Conservation (phyloP, 2,113 vertebrate genomes). For the Erpornis zantholeuca region DNA sequence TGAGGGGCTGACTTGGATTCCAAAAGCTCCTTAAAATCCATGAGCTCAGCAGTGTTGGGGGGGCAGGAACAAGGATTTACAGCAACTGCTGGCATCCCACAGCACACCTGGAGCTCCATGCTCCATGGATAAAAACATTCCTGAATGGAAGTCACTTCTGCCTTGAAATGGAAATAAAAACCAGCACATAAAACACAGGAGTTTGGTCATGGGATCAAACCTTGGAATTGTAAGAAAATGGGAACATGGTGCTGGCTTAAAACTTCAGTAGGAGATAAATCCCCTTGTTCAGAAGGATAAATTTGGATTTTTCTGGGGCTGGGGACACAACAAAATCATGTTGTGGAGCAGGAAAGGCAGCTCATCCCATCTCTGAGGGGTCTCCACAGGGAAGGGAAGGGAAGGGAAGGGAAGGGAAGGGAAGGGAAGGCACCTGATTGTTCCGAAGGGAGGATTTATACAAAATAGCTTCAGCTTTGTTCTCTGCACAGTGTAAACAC, state of each 20-base stretch:
- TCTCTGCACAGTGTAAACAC: slow-evolving; percentile 56
- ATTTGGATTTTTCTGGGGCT: neutral
- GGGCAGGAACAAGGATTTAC: neutral
- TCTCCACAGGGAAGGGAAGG: neutral
- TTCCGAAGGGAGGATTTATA: slow-evolving; percentile 31
- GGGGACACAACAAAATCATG: too few species aligned
- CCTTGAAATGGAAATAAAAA: neutral
- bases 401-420: neutral
- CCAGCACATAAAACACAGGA: neutral
- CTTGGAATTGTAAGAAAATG: neutral
- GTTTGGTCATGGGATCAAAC: neutral
- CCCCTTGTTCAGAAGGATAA: neutral
- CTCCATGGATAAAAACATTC: neutral
- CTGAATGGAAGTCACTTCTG: neutral
- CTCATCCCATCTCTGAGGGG: neutral
- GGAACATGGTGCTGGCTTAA: neutral
- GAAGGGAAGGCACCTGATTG: neutral
- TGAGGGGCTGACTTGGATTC: neutral
- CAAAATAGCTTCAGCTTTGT: slow-evolving; percentile 66
- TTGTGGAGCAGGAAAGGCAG: neutral
- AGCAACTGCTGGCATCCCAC: neutral
- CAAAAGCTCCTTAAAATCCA: neutral
- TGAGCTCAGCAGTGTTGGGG: neutral
- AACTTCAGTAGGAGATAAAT: neutral
- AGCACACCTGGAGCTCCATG: neutral